These are phyloP conservation scores for Lepeophtheirus salmonis DNA, from an alignment of 1,140 invertebrate genomes.

Conservation along the genomic window DNA sequence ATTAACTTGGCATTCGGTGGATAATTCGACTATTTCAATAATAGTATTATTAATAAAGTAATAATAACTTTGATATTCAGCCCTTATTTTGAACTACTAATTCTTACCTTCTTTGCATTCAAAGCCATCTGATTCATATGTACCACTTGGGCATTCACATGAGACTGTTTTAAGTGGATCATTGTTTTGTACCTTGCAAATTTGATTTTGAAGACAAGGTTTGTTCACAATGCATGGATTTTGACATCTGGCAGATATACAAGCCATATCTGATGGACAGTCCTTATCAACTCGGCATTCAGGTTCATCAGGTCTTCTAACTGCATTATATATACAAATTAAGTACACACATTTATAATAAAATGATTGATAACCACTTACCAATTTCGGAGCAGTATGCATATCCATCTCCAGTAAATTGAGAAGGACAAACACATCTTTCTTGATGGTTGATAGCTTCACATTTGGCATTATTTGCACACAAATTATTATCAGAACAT, in stretches of 20 bases:
- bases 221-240: conserved; percentile 38
- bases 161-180: conserved; percentile 1
- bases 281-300: conserved; percentile 49
- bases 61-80: too few species aligned
- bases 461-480: not conserved
- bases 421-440: conserved; percentile 23
- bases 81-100: not conserved
- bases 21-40: not conserved
- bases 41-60: not conserved
- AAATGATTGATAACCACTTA: not conserved
- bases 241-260: conserved; percentile 37
- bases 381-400: not conserved
- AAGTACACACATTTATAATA: not conserved
- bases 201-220: conserved; percentile 6
- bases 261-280: conserved; percentile 40
- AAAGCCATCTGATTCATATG: not conserved
- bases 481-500: conserved; percentile 30
- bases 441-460: not conserved
- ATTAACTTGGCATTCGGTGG: conserved; percentile 47
- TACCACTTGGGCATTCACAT: not conserved
- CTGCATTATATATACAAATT: not conserved
- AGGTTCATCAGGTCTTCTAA: conserved; percentile 19
- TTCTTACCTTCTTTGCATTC: conserved; percentile 1
- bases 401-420: conserved; percentile 30
- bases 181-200: not conserved